Conservation (phyloP, 2,888 invertebrate species). For the Geophilus truncorum region DNA sequence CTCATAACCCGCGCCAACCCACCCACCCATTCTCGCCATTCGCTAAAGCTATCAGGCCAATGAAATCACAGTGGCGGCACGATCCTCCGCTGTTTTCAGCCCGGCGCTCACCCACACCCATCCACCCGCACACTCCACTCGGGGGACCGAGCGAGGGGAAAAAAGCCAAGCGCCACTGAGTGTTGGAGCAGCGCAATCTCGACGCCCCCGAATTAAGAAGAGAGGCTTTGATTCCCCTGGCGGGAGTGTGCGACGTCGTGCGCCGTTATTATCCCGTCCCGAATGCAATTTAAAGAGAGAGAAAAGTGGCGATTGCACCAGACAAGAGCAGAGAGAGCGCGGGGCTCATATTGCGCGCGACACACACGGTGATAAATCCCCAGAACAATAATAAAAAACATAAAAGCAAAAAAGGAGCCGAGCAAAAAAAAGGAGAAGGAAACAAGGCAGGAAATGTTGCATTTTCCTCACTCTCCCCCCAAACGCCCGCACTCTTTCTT, state of each 20-base stretch:
- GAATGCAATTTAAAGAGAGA: slow-evolving; percentile 17
- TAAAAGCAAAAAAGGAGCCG: background rate
- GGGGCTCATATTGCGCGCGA: slow-evolving; percentile 8
- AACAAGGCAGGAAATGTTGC: background rate
- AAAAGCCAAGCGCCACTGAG: background rate
- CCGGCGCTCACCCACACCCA: background rate
- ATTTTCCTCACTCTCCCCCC: too few relatives aligned
- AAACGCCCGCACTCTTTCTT: background rate
- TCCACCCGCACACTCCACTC: background rate
- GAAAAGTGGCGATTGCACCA: slow-evolving; percentile 15
- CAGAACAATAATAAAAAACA: slow-evolving; percentile 18
- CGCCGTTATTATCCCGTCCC: slow-evolving; percentile 9
- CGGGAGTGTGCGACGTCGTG: slow-evolving; percentile 13
- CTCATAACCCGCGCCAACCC: background rate
- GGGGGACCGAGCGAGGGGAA: background rate
- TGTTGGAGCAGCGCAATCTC: slow-evolving; percentile 14
- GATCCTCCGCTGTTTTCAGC: background rate
- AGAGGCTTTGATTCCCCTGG: slow-evolving; percentile 14
- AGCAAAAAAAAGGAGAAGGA: background rate
- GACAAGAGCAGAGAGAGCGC: slow-evolving; percentile 14
- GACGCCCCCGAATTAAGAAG: slow-evolving; percentile 14
- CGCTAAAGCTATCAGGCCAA: slow-evolving; percentile 15
- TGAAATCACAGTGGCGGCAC: slow-evolving; percentile 14
- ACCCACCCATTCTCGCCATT: background rate
- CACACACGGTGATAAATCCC: slow-evolving; percentile 11